Evolutionary conservation across 30 jellyfish, hydroid and myxozoan species (phyloP), one percentile per base, ranked within the genome.

Genomic region (Sanderia malayensis): DNA sequence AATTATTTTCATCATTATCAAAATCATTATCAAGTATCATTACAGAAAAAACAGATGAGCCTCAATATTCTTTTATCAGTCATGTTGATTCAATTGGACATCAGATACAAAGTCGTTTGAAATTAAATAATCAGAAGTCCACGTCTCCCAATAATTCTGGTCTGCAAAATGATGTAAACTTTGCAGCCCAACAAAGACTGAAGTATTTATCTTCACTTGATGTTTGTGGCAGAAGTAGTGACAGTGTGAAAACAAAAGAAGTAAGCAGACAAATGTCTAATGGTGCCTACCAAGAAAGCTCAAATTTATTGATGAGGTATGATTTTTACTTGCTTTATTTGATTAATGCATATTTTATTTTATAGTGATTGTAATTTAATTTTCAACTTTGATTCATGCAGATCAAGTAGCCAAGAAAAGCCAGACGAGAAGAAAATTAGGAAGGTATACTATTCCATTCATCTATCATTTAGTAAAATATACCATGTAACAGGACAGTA

Each of bases 391-490:
- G 15, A 8, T 41, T 41, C 15, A 6, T 6, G 15, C 15, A 41
- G 55, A 41, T 8, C 55, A 60, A 46, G 27, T 46, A 69, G 47
- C 2, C 81, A 30, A 19, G 83, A 71, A 17, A 71, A 71, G 32
- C 6, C 21, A 23, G 83, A 71, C 0, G 83, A 71, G 1, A 71
- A 71, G 64, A 71, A 71, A 31, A 41, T 27, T 7, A 47, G 30
- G 18, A 71, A 71, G 83, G 83, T 71, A 27, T 61, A 6, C 9
- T 19, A 11, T 61, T 28, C n/a, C n/a, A n/a, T n/a, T n/a, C n/a
- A n/a, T n/a, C n/a, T n/a, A n/a, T n/a, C n/a, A n/a, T n/a, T n/a
- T n/a, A n/a, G n/a, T n/a, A n/a, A n/a, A n/a, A n/a, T n/a, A n/a
- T n/a, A n/a, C n/a, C n/a, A n/a, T n/a, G n/a, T n/a, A n/a, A n/a